phyloP scores from a whole-genome alignment of 2,113 vertebrate species.

The Gorilla gorilla region DNA sequence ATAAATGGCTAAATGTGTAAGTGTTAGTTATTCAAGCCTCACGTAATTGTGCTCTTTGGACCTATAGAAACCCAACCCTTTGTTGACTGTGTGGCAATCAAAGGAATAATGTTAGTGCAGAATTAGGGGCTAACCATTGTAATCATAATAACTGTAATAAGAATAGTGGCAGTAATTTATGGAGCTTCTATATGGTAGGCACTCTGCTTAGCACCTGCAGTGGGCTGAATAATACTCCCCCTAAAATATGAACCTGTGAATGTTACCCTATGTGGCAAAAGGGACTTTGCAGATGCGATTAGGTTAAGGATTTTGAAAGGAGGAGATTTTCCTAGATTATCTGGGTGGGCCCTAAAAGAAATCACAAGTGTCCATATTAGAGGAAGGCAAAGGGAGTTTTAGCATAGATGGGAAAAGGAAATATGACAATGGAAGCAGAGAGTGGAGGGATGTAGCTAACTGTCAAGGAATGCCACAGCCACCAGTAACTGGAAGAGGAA shows the following conservation, averaged over 20 bases:
- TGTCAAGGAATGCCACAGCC: background rate
- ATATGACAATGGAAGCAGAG: background rate
- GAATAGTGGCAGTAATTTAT: background rate
- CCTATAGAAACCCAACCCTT: background rate
- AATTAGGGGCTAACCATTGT: background rate
- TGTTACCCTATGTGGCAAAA: background rate
- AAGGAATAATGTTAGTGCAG: background rate
- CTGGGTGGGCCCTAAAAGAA: background rate
- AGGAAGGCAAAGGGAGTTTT: background rate
- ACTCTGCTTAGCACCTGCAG: background rate
- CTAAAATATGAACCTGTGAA: background rate
- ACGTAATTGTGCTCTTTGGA: slow-evolving; percentile 46
- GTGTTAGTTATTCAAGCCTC: slow-evolving; percentile 40
- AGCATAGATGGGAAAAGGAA: background rate
- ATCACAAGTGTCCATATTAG: too few species aligned
- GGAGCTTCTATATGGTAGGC: background rate
- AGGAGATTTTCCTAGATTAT: background rate
- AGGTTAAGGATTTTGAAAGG: background rate
- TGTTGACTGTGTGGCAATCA: background rate
- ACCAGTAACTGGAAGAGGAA: background rate
- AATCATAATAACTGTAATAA: background rate
- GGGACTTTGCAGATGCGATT: background rate
- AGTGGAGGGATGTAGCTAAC: background rate
- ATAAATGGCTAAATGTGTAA: slow-evolving; percentile 42
- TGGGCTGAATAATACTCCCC: background rate